Evolutionary conservation across 1,140 invertebrate genomes (phyloP).

Genomic region (Dufourea novaeangliae): DNA sequence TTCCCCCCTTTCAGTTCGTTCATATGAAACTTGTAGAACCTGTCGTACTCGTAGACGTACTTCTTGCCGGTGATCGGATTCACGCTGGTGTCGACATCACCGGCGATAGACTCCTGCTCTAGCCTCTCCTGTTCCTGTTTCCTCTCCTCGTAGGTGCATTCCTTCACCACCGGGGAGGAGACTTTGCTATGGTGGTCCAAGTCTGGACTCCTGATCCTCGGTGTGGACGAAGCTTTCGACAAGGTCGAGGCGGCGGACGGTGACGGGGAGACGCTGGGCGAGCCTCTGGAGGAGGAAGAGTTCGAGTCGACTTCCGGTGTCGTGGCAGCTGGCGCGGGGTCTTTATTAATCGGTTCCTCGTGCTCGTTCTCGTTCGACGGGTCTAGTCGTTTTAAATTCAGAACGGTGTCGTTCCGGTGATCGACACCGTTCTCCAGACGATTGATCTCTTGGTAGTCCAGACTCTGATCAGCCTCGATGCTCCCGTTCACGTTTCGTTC

Average conservation of each 20-base stretch:
- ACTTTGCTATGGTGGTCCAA: slow-evolving; percentile 33
- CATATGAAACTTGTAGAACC: slow-evolving; percentile 91
- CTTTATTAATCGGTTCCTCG: not conserved
- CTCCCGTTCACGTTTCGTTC: not conserved
- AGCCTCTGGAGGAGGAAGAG: slow-evolving; percentile 44
- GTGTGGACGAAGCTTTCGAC: slow-evolving; percentile 70
- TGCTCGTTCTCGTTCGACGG: slow-evolving; percentile 7
- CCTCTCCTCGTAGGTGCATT: slow-evolving; percentile 86
- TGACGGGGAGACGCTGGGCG: slow-evolving; percentile 60
- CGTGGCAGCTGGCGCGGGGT: not conserved
- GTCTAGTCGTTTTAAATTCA: slow-evolving; percentile 28
- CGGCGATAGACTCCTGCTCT: slow-evolving; percentile 74
- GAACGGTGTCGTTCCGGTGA: slow-evolving; percentile 17
- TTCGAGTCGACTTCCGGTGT: slow-evolving; percentile 47
- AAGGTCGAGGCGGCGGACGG: slow-evolving; percentile 62
- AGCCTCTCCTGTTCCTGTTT: slow-evolving; percentile 82
- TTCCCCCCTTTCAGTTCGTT: slow-evolving; percentile 87
- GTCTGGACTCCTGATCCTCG: slow-evolving; percentile 64
- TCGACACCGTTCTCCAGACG: slow-evolving; percentile 17
- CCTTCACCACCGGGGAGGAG: slow-evolving; percentile 82
- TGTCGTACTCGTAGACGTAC: slow-evolving; percentile 87
- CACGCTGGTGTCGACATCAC: slow-evolving; percentile 64
- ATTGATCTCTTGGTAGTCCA: not conserved
- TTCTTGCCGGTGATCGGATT: slow-evolving; percentile 80
- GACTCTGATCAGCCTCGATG: slow-evolving; percentile 49